Conservation (phyloP, 2,888 invertebrate species). For the Idaea straminata region DNA sequence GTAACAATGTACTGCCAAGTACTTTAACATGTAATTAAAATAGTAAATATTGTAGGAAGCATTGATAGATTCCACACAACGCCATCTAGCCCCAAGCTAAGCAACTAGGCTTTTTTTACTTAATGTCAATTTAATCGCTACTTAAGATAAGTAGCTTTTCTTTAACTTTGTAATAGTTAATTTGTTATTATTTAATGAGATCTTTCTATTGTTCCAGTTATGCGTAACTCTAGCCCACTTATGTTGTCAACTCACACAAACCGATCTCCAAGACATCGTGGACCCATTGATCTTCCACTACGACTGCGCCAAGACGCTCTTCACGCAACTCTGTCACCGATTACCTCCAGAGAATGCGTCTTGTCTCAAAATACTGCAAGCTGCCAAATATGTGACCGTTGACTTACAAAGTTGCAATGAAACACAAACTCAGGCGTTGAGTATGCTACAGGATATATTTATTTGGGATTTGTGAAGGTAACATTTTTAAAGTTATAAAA, state of each 20-base stretch:
- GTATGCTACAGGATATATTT: constrained; percentile 72
- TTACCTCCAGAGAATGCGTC: constrained; percentile 68
- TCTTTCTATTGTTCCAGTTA: constrained; percentile 69
- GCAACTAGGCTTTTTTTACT: too few species aligned
- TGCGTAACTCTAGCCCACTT: constrained; percentile 88
- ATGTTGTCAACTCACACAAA: constrained; percentile 76
- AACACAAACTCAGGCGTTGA: constrained; percentile 56
- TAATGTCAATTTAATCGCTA: too few species aligned
- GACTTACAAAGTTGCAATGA: constrained; percentile 56
- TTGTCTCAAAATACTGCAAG: constrained; percentile 64
- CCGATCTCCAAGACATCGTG: constrained; percentile 80
- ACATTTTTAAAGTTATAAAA: not conserved
- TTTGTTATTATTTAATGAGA: too few species aligned
- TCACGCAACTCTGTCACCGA: constrained; percentile 61
- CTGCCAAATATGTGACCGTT: constrained; percentile 72
- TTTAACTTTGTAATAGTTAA: too few species aligned
- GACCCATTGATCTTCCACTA: constrained; percentile 73
- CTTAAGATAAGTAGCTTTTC: too few species aligned
- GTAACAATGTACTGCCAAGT: too few species aligned
- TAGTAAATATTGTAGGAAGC: too few species aligned
- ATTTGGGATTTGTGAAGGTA: constrained; percentile 61
- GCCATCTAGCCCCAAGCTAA: too few species aligned
- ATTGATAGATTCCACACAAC: too few species aligned
- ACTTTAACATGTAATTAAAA: too few species aligned
- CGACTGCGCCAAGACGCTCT: constrained; percentile 61